Percentiles rank a stretch among this genome's conserved stretches.
phyloP scores from a whole-genome alignment of 2,888 invertebrate species.

The Erebia ligea region DNA sequence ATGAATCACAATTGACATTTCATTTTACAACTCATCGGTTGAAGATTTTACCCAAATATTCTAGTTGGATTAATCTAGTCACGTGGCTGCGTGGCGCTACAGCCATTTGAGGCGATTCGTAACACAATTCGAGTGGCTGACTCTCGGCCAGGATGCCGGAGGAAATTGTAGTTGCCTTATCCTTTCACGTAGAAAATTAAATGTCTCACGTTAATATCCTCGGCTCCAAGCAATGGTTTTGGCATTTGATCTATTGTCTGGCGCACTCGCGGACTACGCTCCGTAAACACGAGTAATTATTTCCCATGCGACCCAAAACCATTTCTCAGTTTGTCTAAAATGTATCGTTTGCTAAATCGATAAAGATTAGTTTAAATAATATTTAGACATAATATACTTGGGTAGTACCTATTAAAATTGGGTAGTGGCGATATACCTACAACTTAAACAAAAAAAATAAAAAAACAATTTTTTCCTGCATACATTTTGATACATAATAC shows the following conservation, averaged over 20 bases:
- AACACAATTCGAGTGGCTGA: constrained; percentile 66
- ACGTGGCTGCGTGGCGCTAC: constrained; percentile 42
- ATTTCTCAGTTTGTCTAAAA: constrained; percentile 5
- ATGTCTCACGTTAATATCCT: constrained; percentile 80
- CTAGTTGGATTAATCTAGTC: constrained; percentile 18
- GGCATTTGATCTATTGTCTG: constrained; percentile 74
- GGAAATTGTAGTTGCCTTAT: constrained; percentile 77
- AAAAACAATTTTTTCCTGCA: too few species aligned
- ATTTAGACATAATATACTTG: too few species aligned
- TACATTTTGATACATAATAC: background rate
- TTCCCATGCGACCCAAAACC: constrained; percentile 42
- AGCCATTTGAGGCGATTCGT: constrained; percentile 60
- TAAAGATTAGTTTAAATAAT: background rate
- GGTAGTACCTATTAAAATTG: too few species aligned
- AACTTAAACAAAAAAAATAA: too few species aligned
- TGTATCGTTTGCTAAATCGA: background rate
- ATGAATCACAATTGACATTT: background rate
- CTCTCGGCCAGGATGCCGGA: constrained; percentile 59
- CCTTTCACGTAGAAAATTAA: constrained; percentile 83
- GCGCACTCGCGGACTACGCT: constrained; percentile 46
- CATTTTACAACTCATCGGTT: background rate
- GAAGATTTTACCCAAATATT: background rate
- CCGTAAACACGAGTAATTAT: constrained; percentile 46
- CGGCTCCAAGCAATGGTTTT: constrained; percentile 65
- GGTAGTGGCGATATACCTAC: too few species aligned